A percentile compares a stretch with the other conserved stretches of the same genome.
Evolutionary conservation across 1,140 invertebrate genomes (phyloP).

Genomic region (Zaprionus taronus): DNA sequence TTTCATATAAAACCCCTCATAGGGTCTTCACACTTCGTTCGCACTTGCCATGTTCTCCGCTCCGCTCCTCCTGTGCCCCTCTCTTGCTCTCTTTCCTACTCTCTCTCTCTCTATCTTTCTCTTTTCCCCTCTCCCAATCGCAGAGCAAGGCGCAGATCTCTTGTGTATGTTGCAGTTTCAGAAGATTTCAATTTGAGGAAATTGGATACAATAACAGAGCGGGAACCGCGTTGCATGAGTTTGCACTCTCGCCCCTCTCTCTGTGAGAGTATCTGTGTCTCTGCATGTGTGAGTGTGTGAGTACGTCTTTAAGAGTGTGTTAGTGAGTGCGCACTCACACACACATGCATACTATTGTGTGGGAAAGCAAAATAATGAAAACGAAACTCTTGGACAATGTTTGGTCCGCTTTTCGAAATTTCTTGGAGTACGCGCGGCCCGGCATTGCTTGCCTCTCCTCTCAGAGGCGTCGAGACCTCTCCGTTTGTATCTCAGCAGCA

Average conservation of each 20-base stretch:
- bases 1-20: neutral
- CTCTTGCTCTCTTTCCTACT: neutral
- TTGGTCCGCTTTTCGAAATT: slow-evolving; percentile 49
- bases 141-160: slow-evolving; percentile 25
- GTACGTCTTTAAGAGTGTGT: slow-evolving; percentile 12
- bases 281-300: neutral
- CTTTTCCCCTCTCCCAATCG: neutral
- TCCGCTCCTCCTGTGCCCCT: neutral
- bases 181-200: slow-evolving; percentile 46
- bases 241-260: slow-evolving; percentile 44
- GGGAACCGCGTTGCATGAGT: slow-evolving; percentile 4
- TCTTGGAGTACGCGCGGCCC: slow-evolving; percentile 51
- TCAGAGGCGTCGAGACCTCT: slow-evolving; percentile 44
- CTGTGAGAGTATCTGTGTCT: neutral
- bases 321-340: slow-evolving; percentile 32
- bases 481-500: slow-evolving; percentile 59
- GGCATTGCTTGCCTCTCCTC: slow-evolving; percentile 41
- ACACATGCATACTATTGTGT: slow-evolving; percentile 22
- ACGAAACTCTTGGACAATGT: slow-evolving; percentile 43
- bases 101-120: slow-evolving; percentile 1
- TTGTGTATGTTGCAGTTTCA: slow-evolving; percentile 26
- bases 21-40: neutral
- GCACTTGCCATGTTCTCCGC: neutral
- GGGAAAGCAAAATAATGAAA: slow-evolving; percentile 46
- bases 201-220: slow-evolving; percentile 68